Base-by-base conservation (phyloP, 2,113 vertebrate genomes). In the Todiramphus saurophagus region DNA sequence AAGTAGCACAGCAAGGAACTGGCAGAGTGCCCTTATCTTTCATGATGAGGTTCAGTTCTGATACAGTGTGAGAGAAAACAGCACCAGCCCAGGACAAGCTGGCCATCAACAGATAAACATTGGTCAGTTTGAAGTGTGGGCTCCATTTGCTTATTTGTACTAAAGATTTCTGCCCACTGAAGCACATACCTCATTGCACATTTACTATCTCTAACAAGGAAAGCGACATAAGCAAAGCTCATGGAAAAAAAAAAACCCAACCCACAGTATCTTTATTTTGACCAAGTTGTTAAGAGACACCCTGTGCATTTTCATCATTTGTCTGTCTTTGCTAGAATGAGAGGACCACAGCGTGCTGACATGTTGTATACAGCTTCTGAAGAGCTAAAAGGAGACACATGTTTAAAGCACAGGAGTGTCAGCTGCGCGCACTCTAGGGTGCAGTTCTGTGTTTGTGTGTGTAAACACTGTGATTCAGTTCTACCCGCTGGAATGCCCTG, bases 341-440 rank as follows among this genome's bases (percentile, higher is more conserved):
- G 73, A 70, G 0, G 0, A 33, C 20, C 37, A 12, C 0, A 0
- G 59, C 43, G 60, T 2, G 10, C 24, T 5, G 27, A 56, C 21
- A 11, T 73, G 59, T 20, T 50, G 50, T 20, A 70, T 7, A 7
- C 15, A 68, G 3, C 33, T 48, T 63, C 15, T 11, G 41, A 73
- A 74, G 55, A 63, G 60, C 59, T 75, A 82, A 89, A 81, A 5
- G 30, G 20, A 92, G 37, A 46, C 16, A 46, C 3, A 6, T 30
- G 46, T 84, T 91, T 87, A 28, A 91, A 68, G 66, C n/a, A 37
- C 43, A 87, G 43, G 35, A 10, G 48, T 78, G 73, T 17, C 87
- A 33, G 35, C 6, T 24, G 5, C 5, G 62, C 3, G 31, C 3
- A 19, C 5, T 2, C 11, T 1, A 18, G 30, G 74, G 30, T 2